A percentile compares a stretch with the other conserved stretches of the same genome.
Evolutionary conservation across 2,113 vertebrate species (phyloP).

Genomic region (Elephas maximus): DNA sequence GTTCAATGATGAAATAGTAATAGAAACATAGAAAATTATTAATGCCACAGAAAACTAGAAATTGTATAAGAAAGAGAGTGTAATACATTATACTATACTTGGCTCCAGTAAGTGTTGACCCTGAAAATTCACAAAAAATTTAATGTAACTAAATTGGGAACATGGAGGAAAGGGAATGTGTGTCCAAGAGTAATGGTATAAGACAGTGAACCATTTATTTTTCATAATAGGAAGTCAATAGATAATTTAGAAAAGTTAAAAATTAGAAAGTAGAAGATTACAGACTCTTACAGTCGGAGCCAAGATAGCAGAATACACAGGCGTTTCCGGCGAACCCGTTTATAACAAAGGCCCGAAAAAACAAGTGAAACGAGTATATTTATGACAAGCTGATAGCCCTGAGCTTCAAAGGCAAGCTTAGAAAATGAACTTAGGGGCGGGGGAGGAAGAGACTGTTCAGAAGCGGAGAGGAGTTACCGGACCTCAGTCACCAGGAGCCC

Average conservation of each 20-base stretch:
- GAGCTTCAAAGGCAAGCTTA: no score
- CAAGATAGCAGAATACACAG: no score
- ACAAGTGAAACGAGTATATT: no score
- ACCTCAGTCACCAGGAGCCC: no score
- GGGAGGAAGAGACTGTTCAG: no score
- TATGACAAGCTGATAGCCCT: no score
- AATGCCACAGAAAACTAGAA: not conserved
- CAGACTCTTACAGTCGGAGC: no score
- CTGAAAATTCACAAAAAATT: not conserved
- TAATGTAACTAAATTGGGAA: conserved; percentile 27
- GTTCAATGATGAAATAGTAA: not conserved
- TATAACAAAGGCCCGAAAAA: no score
- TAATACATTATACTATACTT: conserved; percentile 11
- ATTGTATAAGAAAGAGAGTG: not conserved
- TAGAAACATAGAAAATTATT: not conserved
- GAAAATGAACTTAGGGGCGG: no score
- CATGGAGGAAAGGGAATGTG: not conserved
- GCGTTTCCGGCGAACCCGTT: no score
- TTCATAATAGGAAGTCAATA: not conserved
- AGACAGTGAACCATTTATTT: not conserved
- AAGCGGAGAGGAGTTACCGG: no score
- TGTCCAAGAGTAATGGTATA: not conserved
- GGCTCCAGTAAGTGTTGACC: not conserved
- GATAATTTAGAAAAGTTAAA: not conserved
- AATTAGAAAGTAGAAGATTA: not conserved